phyloP scores from a whole-genome alignment of 35 echinoderm and acorn worm genomes.

The Acanthaster planci region DNA sequence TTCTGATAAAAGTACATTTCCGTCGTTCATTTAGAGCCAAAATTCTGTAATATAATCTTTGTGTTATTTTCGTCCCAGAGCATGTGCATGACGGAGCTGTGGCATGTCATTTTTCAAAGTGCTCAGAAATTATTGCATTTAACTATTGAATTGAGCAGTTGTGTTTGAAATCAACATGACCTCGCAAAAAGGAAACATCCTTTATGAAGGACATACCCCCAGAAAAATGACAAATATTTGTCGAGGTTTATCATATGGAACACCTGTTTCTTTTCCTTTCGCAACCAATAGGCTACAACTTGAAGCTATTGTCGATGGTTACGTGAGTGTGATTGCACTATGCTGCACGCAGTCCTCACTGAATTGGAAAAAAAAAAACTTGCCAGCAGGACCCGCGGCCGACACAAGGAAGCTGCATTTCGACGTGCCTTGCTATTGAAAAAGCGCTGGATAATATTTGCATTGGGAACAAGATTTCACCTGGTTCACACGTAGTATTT shows the following conservation, averaged over 20 bases:
- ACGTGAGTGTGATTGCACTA: background rate
- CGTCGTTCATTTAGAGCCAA: too few relatives aligned
- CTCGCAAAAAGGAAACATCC: background rate
- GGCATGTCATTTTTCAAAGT: too few relatives aligned
- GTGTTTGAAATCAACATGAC: slow-evolving; percentile 10
- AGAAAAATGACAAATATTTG: background rate
- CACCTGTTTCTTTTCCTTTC: background rate
- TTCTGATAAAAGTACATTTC: too few relatives aligned
- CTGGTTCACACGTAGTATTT: background rate
- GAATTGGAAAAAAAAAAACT: background rate
- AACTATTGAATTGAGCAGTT: too few relatives aligned
- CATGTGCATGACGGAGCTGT: too few relatives aligned
- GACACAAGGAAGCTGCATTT: background rate
- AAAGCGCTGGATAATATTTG: slow-evolving; percentile 7
- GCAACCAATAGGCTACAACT: background rate
- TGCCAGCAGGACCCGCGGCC: background rate
- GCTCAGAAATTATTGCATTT: too few relatives aligned
- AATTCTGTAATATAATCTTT: too few relatives aligned
- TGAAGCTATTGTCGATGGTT: background rate
- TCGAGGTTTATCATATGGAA: background rate
- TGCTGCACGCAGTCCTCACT: background rate
- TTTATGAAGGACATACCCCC: background rate
- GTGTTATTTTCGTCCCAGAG: too few relatives aligned
- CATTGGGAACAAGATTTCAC: slow-evolving; percentile 11
- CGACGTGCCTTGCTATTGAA: background rate